These are phyloP conservation scores for Schlechtendalia chinensis DNA, from an alignment of 1,140 invertebrate genomes.

Conservation along the genomic window DNA sequence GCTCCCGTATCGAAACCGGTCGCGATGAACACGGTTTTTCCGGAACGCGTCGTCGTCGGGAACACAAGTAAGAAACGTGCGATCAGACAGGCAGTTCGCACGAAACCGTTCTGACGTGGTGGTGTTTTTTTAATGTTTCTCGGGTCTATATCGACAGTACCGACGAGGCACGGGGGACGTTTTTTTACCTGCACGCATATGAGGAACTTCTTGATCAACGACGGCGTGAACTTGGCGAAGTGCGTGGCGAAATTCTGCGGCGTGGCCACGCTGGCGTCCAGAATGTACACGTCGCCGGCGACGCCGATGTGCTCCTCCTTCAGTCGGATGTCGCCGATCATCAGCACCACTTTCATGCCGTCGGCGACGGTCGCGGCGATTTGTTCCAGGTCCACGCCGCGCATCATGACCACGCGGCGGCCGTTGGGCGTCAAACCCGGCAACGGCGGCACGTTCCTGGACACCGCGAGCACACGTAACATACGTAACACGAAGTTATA, in stretches of 20 bases:
- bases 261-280: slow-evolving; percentile 73
- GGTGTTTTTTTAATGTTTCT: no score
- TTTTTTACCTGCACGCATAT: slow-evolving; percentile 75
- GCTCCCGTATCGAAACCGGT: no score
- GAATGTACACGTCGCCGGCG: slow-evolving; percentile 75
- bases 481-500: neutral
- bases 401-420: slow-evolving; percentile 70
- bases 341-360: slow-evolving; percentile 73
- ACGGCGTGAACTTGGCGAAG: slow-evolving; percentile 74
- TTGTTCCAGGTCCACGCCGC: slow-evolving; percentile 62
- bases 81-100: no score
- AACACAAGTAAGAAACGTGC: no score
- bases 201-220: slow-evolving; percentile 75
- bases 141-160: no score
- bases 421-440: slow-evolving; percentile 76
- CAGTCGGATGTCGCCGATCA: slow-evolving; percentile 78
- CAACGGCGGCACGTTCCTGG: slow-evolving; percentile 71
- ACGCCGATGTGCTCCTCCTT: slow-evolving; percentile 73
- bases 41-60: no score
- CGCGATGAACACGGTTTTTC: no score
- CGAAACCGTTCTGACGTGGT: no score
- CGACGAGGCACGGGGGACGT: no score
- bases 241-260: slow-evolving; percentile 70
- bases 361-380: slow-evolving; percentile 64
- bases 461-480: no score